These are phyloP conservation scores for Paragorgia papillata DNA, from an alignment of 92 coral and sea anemone species.

Conservation along the genomic window DNA sequence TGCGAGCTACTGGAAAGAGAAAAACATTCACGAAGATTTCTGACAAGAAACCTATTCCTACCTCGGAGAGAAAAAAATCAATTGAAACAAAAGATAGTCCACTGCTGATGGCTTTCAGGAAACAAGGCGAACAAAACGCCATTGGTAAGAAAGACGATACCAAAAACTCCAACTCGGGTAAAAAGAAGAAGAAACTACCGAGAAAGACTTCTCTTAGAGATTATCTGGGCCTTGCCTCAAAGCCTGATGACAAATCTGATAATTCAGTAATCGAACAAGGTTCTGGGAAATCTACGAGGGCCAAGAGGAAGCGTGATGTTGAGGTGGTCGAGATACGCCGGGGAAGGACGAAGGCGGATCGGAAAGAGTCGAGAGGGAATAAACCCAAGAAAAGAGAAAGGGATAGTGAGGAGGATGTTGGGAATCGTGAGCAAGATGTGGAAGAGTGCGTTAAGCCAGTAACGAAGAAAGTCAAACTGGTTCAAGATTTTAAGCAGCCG, in stretches of 20 bases:
- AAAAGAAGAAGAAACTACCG: background rate
- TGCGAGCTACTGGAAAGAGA: background rate
- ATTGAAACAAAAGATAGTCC: slow-evolving; percentile 11
- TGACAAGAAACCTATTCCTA: background rate
- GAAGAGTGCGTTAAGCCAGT: background rate
- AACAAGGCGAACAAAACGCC: background rate
- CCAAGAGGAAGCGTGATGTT: background rate
- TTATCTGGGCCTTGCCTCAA: background rate
- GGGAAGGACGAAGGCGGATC: background rate
- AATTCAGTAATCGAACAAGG: background rate
- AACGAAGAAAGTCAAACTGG: slow-evolving; percentile 27
- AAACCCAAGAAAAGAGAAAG: slow-evolving; percentile 47
- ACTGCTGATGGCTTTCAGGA: slow-evolving; percentile 17
- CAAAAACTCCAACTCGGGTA: background rate
- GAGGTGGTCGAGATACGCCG: background rate
- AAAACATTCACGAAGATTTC: slow-evolving; percentile 16
- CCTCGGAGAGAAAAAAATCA: background rate
- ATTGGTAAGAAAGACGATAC: background rate
- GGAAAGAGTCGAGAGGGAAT: background rate
- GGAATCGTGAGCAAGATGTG: background rate
- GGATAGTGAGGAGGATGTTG: slow-evolving; percentile 45
- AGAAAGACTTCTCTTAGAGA: slow-evolving; percentile 24
- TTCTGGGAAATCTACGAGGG: background rate
- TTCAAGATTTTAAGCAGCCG: slow-evolving; percentile 3
- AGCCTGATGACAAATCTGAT: background rate